These are phyloP conservation scores for Camponotus pennsylvanicus DNA, from an alignment of 1,140 invertebrate species.

Conservation along the genomic window DNA sequence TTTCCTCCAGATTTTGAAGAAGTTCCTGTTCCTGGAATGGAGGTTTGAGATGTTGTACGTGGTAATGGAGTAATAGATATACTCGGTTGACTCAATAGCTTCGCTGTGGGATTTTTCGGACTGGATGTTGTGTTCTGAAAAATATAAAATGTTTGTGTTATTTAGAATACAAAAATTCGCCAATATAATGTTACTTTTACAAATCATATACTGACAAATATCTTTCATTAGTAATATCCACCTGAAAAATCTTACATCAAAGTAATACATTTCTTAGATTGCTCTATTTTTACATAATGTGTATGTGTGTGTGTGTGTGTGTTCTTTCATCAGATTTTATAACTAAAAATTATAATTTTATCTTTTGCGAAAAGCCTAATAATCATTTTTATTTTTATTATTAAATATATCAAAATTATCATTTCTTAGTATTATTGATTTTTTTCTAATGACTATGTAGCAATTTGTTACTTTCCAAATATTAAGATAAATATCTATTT, in stretches of 20 bases:
- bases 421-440: slow-evolving; percentile 5
- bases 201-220: slow-evolving; percentile 37
- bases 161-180: slow-evolving; percentile 15
- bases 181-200: background rate
- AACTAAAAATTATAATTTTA: slow-evolving; percentile 17
- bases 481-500: background rate
- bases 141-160: slow-evolving; percentile 58
- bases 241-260: slow-evolving; percentile 36
- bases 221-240: slow-evolving; percentile 38
- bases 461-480: slow-evolving; percentile 23
- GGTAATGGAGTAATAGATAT: slow-evolving; percentile 97
- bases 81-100: slow-evolving; percentile 91
- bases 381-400: background rate
- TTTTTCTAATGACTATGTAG: background rate
- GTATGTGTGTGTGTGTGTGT: background rate
- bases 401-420: background rate
- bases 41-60: slow-evolving; percentile 87
- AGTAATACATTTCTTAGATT: slow-evolving; percentile 36
- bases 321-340: background rate
- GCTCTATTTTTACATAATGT: slow-evolving; percentile 18
- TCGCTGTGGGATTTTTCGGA: slow-evolving; percentile 85
- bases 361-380: background rate
- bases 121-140: slow-evolving; percentile 87
- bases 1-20: slow-evolving; percentile 88
- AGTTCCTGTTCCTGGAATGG: slow-evolving; percentile 83